Base-by-base conservation (phyloP, 2,797 vertebrate genomes). In the Eulemur rubriventer region DNA sequence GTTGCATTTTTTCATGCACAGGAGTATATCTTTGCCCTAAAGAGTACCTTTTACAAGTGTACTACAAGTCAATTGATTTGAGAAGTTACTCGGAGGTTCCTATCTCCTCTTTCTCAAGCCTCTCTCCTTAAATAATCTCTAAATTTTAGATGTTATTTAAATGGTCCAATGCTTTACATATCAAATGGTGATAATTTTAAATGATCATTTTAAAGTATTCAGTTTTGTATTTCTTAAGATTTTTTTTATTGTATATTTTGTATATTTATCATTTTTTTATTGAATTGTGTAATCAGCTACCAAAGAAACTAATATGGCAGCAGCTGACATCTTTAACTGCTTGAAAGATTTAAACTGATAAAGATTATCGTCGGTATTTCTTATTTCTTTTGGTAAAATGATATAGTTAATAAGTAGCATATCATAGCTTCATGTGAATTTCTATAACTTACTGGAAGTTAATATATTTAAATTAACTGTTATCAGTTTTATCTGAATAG, bases 221-320 rank as follows among this genome's bases (percentile, higher is more conserved):
- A 4, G 83, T 95, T 93, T 93, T 84, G 76, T 90, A 75, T 57
- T 90, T 11, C 87, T 91, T 65, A 72, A 89, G 35, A 8, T 52
- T 95, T 83, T 96, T 96, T 96, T 80, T 30, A 76, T 95, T 96
- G 63, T 41, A 41, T 41, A 41, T 41, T 41, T 41, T 43, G 0
- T 52, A 0, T 86, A 96, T 81, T 95, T 94, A 33, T 95, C 94
- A 89, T 55, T 78, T 75, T 73, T 73, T 89, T 95, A 24, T 33
- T 82, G 43, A 93, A 90, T 30, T 81, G 11, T n/a, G 0, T n/a
- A 65, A n/a, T 65, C 63, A 7, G 9, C 43, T 95, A 69, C 57
- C 33, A 83, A 90, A 92, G 20, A 76, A 73, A 78, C 22, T 16
- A 46, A 89, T 90, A 90, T 55, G 59, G 4, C 7, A 65, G 48